Conservation (phyloP, 2,797 vertebrate species). For the Epinephelus awoara region DNA sequence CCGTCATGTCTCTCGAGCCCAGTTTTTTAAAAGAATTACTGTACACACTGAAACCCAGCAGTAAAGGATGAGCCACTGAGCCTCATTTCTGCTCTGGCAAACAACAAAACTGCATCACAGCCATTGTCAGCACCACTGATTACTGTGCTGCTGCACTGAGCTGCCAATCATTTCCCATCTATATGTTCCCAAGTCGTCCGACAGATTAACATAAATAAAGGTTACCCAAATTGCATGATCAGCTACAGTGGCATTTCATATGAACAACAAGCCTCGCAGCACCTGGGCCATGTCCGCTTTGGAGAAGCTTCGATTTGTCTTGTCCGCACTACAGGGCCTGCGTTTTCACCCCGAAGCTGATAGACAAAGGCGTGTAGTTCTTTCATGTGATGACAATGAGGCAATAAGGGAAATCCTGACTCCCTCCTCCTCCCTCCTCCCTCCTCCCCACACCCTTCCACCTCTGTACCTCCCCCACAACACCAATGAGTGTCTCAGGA, state of each 20-base stretch:
- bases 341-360: neutral
- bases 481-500: conserved; percentile 55
- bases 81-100: neutral
- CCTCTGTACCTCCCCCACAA: conserved; percentile 62
- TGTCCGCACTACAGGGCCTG: too few relatives aligned
- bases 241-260: neutral
- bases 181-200: neutral
- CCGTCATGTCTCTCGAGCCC: neutral
- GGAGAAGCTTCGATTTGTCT: too few relatives aligned
- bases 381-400: conserved; percentile 50
- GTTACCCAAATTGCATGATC: neutral
- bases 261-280: neutral
- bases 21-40: neutral
- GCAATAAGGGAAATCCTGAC: conserved; percentile 14
- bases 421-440: neutral
- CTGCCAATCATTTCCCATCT: neutral
- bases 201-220: conserved; percentile 30
- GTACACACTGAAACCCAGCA: neutral
- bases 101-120: neutral
- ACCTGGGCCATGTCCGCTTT: too few relatives aligned
- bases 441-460: neutral
- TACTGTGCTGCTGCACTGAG: neutral
- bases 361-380: conserved; percentile 1
- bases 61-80: neutral
- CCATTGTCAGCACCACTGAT: neutral